Evolutionary conservation across 2,113 vertebrate species (phyloP).

Genomic region (Plecturocebus donacophilus): DNA sequence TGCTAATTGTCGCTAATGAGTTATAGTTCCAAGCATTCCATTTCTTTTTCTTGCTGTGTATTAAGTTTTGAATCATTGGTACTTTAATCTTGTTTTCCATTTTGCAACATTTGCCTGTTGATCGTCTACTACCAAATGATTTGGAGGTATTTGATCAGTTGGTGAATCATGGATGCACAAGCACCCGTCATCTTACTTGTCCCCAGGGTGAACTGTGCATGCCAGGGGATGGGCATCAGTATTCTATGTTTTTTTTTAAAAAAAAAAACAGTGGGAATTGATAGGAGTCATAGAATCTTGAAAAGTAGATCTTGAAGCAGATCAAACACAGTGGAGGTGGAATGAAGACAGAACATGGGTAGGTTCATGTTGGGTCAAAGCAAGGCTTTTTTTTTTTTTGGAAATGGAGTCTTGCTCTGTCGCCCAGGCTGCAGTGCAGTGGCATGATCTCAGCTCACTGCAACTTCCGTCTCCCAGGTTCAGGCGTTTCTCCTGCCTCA

Average conservation of each 20-base stretch:
- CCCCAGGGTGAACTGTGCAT: neutral
- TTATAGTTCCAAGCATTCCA: neutral
- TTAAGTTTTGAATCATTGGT: constrained; percentile 35
- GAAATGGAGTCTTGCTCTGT: no score
- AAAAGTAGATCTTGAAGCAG: constrained; percentile 13
- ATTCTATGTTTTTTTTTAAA: neutral
- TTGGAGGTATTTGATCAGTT: neutral
- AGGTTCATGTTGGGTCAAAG: neutral
- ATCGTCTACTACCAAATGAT: neutral
- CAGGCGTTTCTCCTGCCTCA: no score
- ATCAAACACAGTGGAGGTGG: neutral
- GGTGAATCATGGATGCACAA: neutral
- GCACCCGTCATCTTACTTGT: neutral
- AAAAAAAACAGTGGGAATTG: neutral
- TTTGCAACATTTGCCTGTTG: constrained; percentile 40
- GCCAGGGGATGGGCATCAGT: neutral
- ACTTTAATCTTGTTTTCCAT: neutral
- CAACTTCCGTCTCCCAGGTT: no score
- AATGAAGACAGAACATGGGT: neutral
- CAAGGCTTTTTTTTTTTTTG: neutral
- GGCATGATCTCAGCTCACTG: no score
- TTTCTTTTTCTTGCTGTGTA: neutral
- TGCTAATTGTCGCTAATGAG: neutral
- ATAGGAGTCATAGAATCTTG: neutral
- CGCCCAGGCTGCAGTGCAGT: no score